Percentiles rank a stretch among this genome's conserved stretches.
Evolutionary conservation across 2,888 invertebrate genomes (phyloP).

Genomic region (Candidula unifasciata): DNA sequence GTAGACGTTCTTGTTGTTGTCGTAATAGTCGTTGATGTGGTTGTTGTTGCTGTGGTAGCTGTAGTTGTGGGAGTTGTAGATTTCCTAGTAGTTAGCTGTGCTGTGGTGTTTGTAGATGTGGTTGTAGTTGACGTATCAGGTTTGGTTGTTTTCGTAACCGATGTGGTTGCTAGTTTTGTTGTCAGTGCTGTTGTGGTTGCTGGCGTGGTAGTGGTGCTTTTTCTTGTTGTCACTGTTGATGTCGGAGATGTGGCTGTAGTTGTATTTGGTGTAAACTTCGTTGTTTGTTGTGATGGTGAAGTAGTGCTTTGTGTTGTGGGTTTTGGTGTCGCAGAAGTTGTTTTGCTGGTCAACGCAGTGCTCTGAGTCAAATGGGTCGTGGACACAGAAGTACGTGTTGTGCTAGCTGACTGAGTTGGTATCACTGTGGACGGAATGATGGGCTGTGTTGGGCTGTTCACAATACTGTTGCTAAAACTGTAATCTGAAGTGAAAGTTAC

Average conservation of each 20-base stretch:
- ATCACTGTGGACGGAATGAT: not conserved
- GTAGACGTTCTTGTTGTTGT: not conserved
- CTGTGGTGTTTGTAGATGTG: too few relatives aligned
- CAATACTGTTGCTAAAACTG: not conserved
- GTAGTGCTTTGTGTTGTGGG: not conserved
- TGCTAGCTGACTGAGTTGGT: too few relatives aligned
- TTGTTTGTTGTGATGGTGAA: not conserved
- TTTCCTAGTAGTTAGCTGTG: too few relatives aligned
- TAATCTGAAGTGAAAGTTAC: not conserved
- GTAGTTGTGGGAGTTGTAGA: not conserved
- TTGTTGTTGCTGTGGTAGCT: not conserved
- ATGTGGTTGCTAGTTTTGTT: not conserved
- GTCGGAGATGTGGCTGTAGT: not conserved
- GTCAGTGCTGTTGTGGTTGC: not conserved
- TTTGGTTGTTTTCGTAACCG: conserved; percentile 5
- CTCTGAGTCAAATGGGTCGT: too few relatives aligned
- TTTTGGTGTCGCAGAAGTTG: too few relatives aligned
- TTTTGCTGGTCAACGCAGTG: too few relatives aligned
- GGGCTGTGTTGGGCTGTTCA: not conserved
- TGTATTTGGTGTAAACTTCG: not conserved
- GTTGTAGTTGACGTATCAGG: not conserved
- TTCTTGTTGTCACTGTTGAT: not conserved
- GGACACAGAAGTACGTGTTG: too few relatives aligned
- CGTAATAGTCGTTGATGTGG: not conserved
- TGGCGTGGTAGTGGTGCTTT: not conserved